Evolutionary conservation across 2,113 vertebrate genomes (phyloP).

Genomic region (Petaurus breviceps): DNA sequence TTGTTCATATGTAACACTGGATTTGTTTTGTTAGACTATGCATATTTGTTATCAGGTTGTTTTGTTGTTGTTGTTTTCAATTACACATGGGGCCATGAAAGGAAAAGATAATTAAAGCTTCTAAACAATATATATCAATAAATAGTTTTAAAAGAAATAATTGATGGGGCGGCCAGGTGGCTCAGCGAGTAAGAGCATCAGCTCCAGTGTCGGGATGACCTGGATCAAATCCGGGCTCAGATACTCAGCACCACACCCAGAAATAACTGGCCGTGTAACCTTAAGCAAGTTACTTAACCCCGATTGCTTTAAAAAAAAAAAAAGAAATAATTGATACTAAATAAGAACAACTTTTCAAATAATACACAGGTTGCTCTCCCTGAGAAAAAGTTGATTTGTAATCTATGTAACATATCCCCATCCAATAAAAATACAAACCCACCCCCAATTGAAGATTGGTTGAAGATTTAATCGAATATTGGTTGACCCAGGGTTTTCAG

Average conservation of each 20-base stretch:
- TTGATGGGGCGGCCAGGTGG: too few species aligned
- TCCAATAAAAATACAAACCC: constrained; percentile 36
- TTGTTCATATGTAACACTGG: background rate
- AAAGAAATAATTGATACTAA: constrained; percentile 27
- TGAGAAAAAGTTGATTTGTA: background rate
- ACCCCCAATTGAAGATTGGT: constrained; percentile 26
- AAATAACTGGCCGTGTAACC: too few species aligned
- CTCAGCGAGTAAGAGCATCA: too few species aligned
- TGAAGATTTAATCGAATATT: constrained; percentile 19
- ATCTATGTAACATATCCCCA: background rate
- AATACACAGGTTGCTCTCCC: background rate
- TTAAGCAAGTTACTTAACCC: too few species aligned
- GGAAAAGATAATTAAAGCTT: background rate
- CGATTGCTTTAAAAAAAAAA: too few species aligned
- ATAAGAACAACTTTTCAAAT: constrained; percentile 48
- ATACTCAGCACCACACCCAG: too few species aligned
- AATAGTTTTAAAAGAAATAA: constrained; percentile 37
- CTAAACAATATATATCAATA: constrained; percentile 18
- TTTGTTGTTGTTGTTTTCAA: background rate
- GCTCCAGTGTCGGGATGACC: too few species aligned
- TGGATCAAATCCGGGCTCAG: too few species aligned
- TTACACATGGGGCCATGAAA: background rate
- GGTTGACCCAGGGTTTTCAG: background rate
- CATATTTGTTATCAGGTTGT: background rate
- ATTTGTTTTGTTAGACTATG: background rate